Evolutionary conservation across 2,113 vertebrate genomes (phyloP), one percentile per base, ranked within the genome.

Genomic region (Hemibagrus wyckioides): DNA sequence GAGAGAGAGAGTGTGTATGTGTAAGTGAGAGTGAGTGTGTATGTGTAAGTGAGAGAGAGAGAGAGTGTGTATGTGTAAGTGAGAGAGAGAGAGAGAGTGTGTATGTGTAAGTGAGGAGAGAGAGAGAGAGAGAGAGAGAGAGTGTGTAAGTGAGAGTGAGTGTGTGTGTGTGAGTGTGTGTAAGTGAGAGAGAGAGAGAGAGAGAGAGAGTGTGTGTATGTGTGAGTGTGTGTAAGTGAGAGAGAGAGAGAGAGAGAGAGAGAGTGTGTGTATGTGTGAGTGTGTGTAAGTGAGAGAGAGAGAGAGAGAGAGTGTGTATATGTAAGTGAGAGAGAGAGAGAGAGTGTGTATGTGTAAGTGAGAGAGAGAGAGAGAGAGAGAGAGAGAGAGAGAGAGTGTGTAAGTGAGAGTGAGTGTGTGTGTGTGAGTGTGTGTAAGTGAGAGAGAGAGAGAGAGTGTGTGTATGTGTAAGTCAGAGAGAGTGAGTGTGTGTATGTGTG

Each of bases 1-100:
- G n/a, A n/a, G n/a, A n/a, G 8, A 39, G 33, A 69, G 8, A 33
- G 65, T 67, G 59, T 25, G 59, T n/a, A n/a, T 30, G 14, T 83
- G 33, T 84, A 30, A 85, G n/a, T n/a, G 80, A 82, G 0, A 87
- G 52, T 25, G 25, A 28, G 59, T n/a, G n/a, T n/a, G n/a, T n/a
- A n/a, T n/a, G 10, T 30, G 25, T 7, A n/a, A n/a, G 1, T 39
- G 8, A 39, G 33, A 69, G 8, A 33, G 65, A n/a, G n/a, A n/a
- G n/a, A n/a, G n/a, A n/a, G n/a, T n/a, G n/a, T n/a, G n/a, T n/a
- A n/a, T 67, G 59, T 25, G 59, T 30, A 11, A 81, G 33, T 84
- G 36, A 85, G 80, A 82, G 0, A 87, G 52, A 8, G 25, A 28
- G 59, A 28, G 59, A 28, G 59, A n/a, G 10, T 30, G 25, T 7